Percentiles rank a stretch among this genome's conserved stretches.
Conservation (phyloP, 2,113 vertebrate species). For the Nerophis ophidion region DNA sequence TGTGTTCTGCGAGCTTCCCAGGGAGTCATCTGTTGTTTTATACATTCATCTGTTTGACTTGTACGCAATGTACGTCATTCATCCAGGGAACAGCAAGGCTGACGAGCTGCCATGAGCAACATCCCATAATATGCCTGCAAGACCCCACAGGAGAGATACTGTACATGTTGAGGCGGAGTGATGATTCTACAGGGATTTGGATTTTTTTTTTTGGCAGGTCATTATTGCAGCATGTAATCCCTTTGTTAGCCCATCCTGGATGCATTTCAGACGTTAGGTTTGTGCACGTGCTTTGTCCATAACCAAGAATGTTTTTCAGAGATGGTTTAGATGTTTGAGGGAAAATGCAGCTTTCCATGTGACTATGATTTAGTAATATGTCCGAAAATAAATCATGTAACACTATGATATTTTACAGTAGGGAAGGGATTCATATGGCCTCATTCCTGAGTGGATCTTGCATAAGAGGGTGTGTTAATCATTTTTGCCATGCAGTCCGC, state of each 20-base stretch:
- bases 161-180: neutral
- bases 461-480: too few species aligned
- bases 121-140: neutral
- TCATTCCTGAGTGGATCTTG: too few species aligned
- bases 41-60: conserved; percentile 40
- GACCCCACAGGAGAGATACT: neutral
- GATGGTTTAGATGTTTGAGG: neutral
- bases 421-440: too few species aligned
- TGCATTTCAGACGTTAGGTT: neutral
- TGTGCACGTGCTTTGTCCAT: neutral
- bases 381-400: too few species aligned
- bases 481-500: too few species aligned
- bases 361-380: too few species aligned
- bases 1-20: conserved; percentile 34
- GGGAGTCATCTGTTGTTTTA: conserved; percentile 48
- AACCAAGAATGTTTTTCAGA: neutral
- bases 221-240: neutral
- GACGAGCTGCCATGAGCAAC: neutral
- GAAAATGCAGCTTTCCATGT: too few species aligned
- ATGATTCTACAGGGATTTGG: neutral
- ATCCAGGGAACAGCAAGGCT: too few species aligned
- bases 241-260: neutral
- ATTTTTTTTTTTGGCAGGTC: conserved; percentile 1
- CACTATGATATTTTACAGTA: too few species aligned
- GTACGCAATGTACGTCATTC: too few species aligned